Percentiles rank a stretch among this genome's conserved stretches.
phyloP scores from a whole-genome alignment of 2,797 vertebrate species.

The Enteromius paludinosus region DNA sequence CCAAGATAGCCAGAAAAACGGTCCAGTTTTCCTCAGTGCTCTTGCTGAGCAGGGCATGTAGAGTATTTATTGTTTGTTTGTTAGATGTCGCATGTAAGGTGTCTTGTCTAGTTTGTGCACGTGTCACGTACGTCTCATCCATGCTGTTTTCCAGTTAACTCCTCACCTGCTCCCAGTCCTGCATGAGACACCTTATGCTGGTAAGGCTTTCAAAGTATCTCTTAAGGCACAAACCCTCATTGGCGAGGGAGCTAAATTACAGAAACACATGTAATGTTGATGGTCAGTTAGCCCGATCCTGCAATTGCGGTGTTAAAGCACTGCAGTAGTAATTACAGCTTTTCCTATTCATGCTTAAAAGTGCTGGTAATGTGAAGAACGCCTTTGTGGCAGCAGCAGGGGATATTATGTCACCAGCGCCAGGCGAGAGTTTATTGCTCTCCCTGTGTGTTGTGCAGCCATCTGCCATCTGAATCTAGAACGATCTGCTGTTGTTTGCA shows the following conservation, averaged over 20 bases:
- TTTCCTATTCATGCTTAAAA: conserved; percentile 17
- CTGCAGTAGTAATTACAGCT: conserved; percentile 14
- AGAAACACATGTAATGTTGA: conserved; percentile 11
- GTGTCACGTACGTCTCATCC: conserved; percentile 82
- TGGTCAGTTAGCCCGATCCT: neutral
- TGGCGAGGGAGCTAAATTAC: conserved; percentile 21
- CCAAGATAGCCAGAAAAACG: neutral
- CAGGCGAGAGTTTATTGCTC: conserved; percentile 44
- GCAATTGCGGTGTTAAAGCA: neutral
- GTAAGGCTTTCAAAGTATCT: conserved; percentile 83
- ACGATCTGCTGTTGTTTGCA: conserved; percentile 64
- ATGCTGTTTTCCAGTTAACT: conserved; percentile 98
- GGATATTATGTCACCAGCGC: conserved; percentile 3
- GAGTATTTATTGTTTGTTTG: conserved; percentile 42
- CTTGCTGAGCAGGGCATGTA: conserved; percentile 42
- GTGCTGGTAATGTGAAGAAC: neutral
- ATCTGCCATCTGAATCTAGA: conserved; percentile 67
- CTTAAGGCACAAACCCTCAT: conserved; percentile 27
- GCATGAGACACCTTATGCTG: conserved; percentile 88
- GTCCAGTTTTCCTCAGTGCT: conserved; percentile 36
- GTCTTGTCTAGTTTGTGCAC: conserved; percentile 66
- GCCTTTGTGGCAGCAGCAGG: conserved; percentile 17
- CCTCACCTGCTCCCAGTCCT: conserved; percentile 92
- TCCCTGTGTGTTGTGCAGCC: conserved; percentile 64
- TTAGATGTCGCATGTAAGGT: conserved; percentile 64